These are phyloP conservation scores for Anguilla pacifica DNA, from an alignment of 2,797 vertebrate species.

Conservation along the genomic window DNA sequence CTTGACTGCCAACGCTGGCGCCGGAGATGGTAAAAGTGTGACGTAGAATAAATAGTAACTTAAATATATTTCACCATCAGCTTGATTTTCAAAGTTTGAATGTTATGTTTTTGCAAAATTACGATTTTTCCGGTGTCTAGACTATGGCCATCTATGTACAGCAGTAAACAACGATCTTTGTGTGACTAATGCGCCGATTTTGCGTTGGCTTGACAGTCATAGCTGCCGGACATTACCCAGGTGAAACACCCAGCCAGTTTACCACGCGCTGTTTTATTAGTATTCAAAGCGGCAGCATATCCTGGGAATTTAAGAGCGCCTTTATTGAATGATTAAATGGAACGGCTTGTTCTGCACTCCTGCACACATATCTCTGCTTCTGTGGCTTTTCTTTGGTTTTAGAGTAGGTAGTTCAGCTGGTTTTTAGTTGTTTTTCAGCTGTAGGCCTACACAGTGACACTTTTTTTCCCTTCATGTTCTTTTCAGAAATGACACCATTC, in stretches of 20 bases:
- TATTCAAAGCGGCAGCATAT: not conserved
- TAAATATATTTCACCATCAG: not conserved
- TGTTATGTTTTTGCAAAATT: not conserved
- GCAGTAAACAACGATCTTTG: not conserved
- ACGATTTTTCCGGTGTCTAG: not conserved
- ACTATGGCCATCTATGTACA: not conserved
- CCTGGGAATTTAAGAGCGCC: not conserved
- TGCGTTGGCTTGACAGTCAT: not conserved
- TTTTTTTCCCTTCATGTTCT: not conserved
- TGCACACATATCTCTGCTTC: not conserved
- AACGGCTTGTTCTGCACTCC: not conserved
- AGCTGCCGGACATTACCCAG: not conserved
- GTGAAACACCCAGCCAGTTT: not conserved
- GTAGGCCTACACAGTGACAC: not conserved
- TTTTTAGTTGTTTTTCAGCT: not conserved
- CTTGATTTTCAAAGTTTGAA: not conserved
- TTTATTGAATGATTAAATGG: not conserved
- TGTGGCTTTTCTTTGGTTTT: not conserved
- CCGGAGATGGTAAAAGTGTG: not conserved
- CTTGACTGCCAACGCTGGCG: too few species aligned
- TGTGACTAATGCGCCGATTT: not conserved
- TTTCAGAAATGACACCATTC: not conserved
- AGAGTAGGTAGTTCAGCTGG: not conserved
- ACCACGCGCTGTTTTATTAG: not conserved
- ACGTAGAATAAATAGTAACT: not conserved